Evolutionary conservation across 1,140 invertebrate species (phyloP).

Genomic region (Drosophila jambulina): DNA sequence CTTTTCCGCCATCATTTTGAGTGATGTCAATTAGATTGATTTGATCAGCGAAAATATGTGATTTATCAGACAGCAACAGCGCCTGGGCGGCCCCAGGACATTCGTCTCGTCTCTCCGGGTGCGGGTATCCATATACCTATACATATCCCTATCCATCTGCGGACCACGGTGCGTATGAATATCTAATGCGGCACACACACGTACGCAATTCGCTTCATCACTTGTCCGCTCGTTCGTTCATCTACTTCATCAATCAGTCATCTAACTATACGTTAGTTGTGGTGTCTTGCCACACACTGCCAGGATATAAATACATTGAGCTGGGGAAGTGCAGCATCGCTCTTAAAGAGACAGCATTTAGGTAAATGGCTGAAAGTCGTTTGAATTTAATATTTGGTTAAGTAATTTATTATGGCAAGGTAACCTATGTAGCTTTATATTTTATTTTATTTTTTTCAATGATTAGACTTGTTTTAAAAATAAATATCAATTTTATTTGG

Average conservation of each 20-base stretch:
- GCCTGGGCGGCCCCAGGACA: conserved; percentile 68
- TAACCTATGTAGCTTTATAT: accelerated
- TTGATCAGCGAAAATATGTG: conserved; percentile 85
- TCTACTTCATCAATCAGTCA: conserved; percentile 79
- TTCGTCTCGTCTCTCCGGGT: conserved; percentile 31
- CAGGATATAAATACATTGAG: neutral
- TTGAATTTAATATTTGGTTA: neutral
- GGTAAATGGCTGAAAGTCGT: neutral
- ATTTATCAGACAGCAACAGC: conserved; percentile 83
- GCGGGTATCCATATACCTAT: neutral
- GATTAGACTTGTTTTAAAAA: neutral
- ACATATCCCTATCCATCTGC: conserved; percentile 22
- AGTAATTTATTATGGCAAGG: neutral
- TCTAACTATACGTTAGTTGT: conserved; percentile 57
- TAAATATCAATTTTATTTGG: neutral
- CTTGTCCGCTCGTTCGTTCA: conserved; percentile 47
- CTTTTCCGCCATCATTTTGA: conserved; percentile 85
- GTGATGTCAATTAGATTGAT: conserved; percentile 85
- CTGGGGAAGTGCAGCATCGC: neutral
- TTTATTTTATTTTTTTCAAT: neutral
- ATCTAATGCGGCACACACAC: conserved; percentile 66
- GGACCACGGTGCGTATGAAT: conserved; percentile 65
- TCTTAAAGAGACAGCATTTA: conserved; percentile 10
- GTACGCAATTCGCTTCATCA: conserved; percentile 60
- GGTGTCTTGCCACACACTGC: conserved; percentile 11